These are phyloP conservation scores for Coryphaenoides rupestris DNA, from an alignment of 2,113 vertebrate genomes.

Conservation along the genomic window DNA sequence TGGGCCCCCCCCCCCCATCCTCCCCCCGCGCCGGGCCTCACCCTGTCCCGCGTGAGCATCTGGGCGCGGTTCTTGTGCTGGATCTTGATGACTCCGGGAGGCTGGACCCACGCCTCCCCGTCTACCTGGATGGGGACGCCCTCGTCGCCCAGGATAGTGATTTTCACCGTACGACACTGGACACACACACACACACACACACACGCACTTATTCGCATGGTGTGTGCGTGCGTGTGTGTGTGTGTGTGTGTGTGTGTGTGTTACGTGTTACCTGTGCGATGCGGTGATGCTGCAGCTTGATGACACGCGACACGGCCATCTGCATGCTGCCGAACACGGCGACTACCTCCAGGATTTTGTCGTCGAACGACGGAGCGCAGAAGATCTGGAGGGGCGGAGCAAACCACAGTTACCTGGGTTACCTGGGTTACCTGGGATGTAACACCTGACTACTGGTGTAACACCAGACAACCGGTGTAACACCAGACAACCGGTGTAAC, in stretches of 20 bases:
- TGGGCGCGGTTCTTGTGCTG: conserved; percentile 97
- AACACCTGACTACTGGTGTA: background rate
- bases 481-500: background rate
- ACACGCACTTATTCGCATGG: background rate
- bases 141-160: conserved; percentile 96
- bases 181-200: background rate
- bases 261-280: conserved; percentile 86
- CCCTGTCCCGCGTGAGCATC: conserved; percentile 95
- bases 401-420: background rate
- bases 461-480: background rate
- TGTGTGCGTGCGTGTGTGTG: no score
- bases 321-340: conserved; percentile 98
- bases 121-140: conserved; percentile 96
- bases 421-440: background rate
- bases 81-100: conserved; percentile 94
- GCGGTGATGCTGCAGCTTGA: conserved; percentile 94
- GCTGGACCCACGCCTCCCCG: conserved; percentile 97
- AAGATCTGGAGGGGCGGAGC: conserved; percentile 80
- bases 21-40: conserved; percentile 61
- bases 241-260: no score
- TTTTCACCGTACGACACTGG: conserved; percentile 94
- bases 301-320: conserved; percentile 96
- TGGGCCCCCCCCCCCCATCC: background rate
- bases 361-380: conserved; percentile 93
- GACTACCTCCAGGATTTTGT: conserved; percentile 96